Conservation (phyloP, 2,888 invertebrate genomes). For the Saturnia japonica region DNA sequence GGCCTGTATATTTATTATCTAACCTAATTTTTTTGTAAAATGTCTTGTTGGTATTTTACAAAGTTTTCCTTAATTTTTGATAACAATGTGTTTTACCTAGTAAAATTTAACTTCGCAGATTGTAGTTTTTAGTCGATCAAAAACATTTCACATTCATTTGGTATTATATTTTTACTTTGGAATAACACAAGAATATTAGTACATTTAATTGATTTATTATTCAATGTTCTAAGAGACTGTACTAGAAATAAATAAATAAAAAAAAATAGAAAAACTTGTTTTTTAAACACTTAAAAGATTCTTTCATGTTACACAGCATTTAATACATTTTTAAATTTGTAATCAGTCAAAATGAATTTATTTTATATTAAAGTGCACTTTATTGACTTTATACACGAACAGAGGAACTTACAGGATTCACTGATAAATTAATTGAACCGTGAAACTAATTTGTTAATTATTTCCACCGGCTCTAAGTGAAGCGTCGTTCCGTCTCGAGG, state of each 20-base stretch:
- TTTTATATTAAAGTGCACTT: slow-evolving; percentile 1
- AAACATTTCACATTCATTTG: no score
- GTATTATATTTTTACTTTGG: not conserved
- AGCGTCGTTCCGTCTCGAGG: slow-evolving; percentile 44
- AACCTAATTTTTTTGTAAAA: no score
- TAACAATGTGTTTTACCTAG: no score
- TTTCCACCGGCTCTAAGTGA: slow-evolving; percentile 39
- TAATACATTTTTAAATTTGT: no score
- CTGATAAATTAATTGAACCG: slow-evolving; percentile 44
- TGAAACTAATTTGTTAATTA: slow-evolving; percentile 62
- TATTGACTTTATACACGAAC: slow-evolving; percentile 21
- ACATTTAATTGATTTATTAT: not conserved
- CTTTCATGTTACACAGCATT: no score
- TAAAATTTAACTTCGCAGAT: not conserved
- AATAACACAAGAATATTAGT: not conserved
- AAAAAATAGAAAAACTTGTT: not conserved
- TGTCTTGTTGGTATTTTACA: not conserved
- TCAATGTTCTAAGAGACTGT: no score
- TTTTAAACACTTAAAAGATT: not conserved
- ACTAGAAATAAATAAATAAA: no score
- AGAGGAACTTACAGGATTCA: slow-evolving; percentile 41
- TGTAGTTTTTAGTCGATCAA: not conserved
- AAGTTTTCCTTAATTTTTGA: no score
- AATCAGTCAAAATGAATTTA: no score
- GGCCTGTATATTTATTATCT: no score